These are phyloP conservation scores for Myoxocephalus aenaeus DNA, from an alignment of 2,797 vertebrate species.

Conservation along the genomic window DNA sequence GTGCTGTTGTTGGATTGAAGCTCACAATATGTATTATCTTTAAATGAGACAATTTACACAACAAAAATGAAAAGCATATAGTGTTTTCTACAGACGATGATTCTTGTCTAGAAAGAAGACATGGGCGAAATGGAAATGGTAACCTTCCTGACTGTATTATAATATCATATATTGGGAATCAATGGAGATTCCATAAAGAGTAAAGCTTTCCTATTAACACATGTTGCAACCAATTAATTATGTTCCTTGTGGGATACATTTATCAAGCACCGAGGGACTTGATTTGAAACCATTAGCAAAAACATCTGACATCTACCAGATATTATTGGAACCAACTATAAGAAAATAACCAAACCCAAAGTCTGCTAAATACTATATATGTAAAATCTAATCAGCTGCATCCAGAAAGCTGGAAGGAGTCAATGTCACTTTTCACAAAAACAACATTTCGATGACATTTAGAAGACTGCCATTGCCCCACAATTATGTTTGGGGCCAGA, in stretches of 20 bases:
- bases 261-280: too few species aligned
- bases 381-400: neutral
- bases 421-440: neutral
- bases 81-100: neutral
- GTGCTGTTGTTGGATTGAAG: neutral
- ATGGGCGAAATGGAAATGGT: neutral
- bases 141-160: neutral
- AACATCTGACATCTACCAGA: neutral
- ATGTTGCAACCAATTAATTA: neutral
- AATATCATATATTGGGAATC: slow-evolving; percentile 3
- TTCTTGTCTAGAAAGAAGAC: neutral
- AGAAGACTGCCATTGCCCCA: neutral
- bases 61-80: neutral
- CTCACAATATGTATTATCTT: neutral
- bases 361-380: neutral
- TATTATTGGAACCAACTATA: neutral
- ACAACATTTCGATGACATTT: neutral
- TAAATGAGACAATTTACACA: slow-evolving; percentile 8
- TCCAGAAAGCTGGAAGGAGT: neutral
- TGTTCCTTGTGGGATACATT: neutral
- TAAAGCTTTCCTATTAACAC: neutral
- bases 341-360: slow-evolving; percentile 1
- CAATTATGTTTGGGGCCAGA: neutral
- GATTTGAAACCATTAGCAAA: too few species aligned
- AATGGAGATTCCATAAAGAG: slow-evolving; percentile 1